Percentiles rank a stretch among this genome's conserved stretches.
Conservation (phyloP, 2,888 invertebrate species). For the Tromatobia lineatoria region DNA sequence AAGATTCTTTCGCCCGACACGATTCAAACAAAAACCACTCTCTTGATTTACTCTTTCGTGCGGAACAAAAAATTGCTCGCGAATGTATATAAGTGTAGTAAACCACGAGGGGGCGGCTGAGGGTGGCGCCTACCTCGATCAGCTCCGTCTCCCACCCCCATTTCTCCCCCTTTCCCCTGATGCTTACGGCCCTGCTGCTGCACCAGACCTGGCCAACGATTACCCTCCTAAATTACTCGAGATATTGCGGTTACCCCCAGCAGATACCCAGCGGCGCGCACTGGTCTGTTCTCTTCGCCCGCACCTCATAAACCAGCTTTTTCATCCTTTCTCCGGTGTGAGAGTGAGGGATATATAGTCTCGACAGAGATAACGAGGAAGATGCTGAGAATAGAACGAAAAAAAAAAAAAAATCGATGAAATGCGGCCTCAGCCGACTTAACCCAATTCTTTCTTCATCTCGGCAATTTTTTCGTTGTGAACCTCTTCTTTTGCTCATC, state of each 20-base stretch:
- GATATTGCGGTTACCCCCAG: slow-evolving; percentile 73
- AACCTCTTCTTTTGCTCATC: slow-evolving; percentile 27
- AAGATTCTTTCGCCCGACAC: slow-evolving; percentile 12
- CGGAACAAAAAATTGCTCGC: slow-evolving; percentile 34
- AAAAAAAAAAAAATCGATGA: slow-evolving; percentile 34
- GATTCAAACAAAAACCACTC: slow-evolving; percentile 47
- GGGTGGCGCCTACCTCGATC: slow-evolving; percentile 9
- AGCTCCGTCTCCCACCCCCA: neutral
- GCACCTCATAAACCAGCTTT: slow-evolving; percentile 72
- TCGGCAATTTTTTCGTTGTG: neutral
- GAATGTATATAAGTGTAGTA: slow-evolving; percentile 39
- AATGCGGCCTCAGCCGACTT: slow-evolving; percentile 41
- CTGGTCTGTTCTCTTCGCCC: slow-evolving; percentile 25
- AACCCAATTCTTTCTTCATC: slow-evolving; percentile 52
- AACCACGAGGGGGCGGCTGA: slow-evolving; percentile 10
- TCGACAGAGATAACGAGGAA: slow-evolving; percentile 36
- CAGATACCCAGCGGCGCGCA: slow-evolving; percentile 20
- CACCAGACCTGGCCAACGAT: slow-evolving; percentile 70
- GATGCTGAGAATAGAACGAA: slow-evolving; percentile 24
- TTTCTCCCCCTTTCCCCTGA: neutral
- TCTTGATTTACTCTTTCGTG: slow-evolving; percentile 34
- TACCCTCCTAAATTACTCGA: slow-evolving; percentile 77
- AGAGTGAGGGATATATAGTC: slow-evolving; percentile 26
- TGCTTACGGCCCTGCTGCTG: slow-evolving; percentile 49
- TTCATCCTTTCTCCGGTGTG: slow-evolving; percentile 41